Percentiles rank a stretch among this genome's conserved stretches.
phyloP scores from a whole-genome alignment of 2,888 invertebrate genomes.

The Netelia fuscicornis region DNA sequence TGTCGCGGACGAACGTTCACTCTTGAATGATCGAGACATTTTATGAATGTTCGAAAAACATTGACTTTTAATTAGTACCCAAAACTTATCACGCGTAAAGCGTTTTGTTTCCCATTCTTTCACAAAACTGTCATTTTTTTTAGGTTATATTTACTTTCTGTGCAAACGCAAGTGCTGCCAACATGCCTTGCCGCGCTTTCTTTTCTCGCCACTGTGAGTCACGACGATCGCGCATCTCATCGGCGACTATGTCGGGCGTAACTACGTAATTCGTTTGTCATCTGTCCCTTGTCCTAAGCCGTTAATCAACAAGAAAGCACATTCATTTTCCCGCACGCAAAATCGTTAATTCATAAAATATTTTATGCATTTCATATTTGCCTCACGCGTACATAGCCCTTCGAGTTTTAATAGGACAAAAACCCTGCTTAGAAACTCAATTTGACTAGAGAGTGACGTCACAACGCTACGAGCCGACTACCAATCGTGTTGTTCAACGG shows the following conservation, averaged over 20 bases:
- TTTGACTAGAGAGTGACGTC: slow-evolving; percentile 74
- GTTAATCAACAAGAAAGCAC: slow-evolving; percentile 21
- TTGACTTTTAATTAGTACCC: neutral
- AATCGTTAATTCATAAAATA: slow-evolving; percentile 41
- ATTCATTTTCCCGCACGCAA: slow-evolving; percentile 30
- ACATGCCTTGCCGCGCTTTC: neutral
- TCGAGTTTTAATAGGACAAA: neutral
- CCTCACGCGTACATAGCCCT: neutral
- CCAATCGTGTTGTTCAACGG: slow-evolving; percentile 75
- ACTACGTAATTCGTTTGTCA: slow-evolving; percentile 58
- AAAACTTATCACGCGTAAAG: slow-evolving; percentile 13
- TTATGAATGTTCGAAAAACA: neutral
- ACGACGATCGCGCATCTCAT: neutral
- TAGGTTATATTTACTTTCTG: slow-evolving; percentile 57
- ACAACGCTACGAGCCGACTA: slow-evolving; percentile 56
- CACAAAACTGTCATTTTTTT: slow-evolving; percentile 60
- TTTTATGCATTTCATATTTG: slow-evolving; percentile 2
- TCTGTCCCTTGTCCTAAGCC: neutral
- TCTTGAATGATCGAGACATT: slow-evolving; percentile 48
- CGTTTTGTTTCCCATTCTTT: slow-evolving; percentile 15
- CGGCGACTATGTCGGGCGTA: slow-evolving; percentile 18
- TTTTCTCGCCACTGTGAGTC: slow-evolving; percentile 10
- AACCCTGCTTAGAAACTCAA: slow-evolving; percentile 38
- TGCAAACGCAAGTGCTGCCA: neutral
- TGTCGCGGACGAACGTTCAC: slow-evolving; percentile 29